Conservation (phyloP, 2,113 vertebrate genomes). For the Osmerus mordax region DNA sequence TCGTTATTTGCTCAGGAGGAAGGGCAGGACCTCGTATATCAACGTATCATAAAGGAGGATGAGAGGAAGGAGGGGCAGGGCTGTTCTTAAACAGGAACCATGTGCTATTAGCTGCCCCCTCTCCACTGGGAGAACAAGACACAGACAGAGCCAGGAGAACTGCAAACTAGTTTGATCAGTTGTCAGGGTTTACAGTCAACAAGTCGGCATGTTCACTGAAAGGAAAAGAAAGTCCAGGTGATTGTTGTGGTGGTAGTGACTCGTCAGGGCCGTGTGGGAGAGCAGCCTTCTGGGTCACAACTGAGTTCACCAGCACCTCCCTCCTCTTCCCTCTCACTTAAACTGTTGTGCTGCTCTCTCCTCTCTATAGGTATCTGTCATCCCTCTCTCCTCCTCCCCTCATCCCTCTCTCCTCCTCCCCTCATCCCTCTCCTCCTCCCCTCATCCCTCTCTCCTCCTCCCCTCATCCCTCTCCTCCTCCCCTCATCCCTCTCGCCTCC, state of each 20-base stretch:
- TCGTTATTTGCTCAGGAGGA: conserved; percentile 47
- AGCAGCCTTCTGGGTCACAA: background rate
- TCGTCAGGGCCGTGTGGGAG: too few relatives aligned
- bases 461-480: too few relatives aligned
- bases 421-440: too few relatives aligned
- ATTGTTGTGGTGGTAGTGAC: too few relatives aligned
- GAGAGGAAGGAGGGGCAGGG: conserved; percentile 37
- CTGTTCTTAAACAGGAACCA: conserved; percentile 20
- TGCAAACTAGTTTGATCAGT: too few relatives aligned
- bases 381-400: conserved; percentile 51
- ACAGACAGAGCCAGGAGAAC: conserved; percentile 5
- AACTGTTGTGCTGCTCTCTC: background rate
- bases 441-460: too few relatives aligned
- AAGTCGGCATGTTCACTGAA: too few relatives aligned
- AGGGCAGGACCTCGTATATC: conserved; percentile 28
- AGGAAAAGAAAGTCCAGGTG: too few relatives aligned
- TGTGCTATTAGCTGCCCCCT: conserved; percentile 27
- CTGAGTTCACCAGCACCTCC: background rate
- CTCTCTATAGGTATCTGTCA: conserved; percentile 84
- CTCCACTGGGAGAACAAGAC: conserved; percentile 2
- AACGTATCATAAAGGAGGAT: conserved; percentile 24
- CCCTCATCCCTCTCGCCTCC: too few relatives aligned
- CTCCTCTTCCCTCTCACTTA: background rate
- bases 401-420: too few relatives aligned
- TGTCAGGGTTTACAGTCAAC: too few relatives aligned